A percentile compares a stretch with the other conserved stretches of the same genome.
Evolutionary conservation across 1,140 invertebrate species (phyloP).

Genomic region (Araneus ventricosus): DNA sequence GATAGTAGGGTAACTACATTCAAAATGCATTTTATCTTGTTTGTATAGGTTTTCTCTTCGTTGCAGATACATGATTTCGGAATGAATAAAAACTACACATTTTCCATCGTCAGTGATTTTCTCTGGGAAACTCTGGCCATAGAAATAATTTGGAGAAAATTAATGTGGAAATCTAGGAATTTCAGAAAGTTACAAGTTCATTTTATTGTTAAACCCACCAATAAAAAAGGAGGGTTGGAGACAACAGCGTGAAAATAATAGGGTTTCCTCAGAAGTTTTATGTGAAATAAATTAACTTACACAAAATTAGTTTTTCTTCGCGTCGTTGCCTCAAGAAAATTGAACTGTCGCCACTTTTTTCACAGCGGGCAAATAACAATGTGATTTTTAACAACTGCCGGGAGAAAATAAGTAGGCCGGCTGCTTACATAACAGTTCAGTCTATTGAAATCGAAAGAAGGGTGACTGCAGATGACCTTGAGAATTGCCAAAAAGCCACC

Average conservation of each 20-base stretch:
- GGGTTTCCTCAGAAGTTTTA: conserved; percentile 14
- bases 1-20: neutral
- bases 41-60: neutral
- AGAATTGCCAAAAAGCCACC: conserved; percentile 14
- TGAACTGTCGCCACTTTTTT: conserved; percentile 63
- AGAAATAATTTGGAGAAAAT: neutral
- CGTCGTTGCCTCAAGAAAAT: conserved; percentile 41
- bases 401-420: conserved; percentile 25
- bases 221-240: neutral
- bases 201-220: conserved; percentile 14
- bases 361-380: conserved; percentile 38
- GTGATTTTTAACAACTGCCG: conserved; percentile 45
- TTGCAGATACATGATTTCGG: neutral
- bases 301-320: conserved; percentile 48
- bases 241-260: conserved; percentile 43
- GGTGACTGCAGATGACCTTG: conserved; percentile 59
- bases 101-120: neutral
- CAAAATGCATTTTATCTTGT: neutral
- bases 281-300: conserved; percentile 35
- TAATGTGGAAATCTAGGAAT: neutral
- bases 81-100: neutral
- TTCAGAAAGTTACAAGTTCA: conserved; percentile 12
- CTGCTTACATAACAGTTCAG: conserved; percentile 16
- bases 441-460: conserved; percentile 51
- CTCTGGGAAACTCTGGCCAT: neutral